Evolutionary conservation across 2,113 vertebrate genomes (phyloP).

Genomic region (Rhagologus leucostigma): DNA sequence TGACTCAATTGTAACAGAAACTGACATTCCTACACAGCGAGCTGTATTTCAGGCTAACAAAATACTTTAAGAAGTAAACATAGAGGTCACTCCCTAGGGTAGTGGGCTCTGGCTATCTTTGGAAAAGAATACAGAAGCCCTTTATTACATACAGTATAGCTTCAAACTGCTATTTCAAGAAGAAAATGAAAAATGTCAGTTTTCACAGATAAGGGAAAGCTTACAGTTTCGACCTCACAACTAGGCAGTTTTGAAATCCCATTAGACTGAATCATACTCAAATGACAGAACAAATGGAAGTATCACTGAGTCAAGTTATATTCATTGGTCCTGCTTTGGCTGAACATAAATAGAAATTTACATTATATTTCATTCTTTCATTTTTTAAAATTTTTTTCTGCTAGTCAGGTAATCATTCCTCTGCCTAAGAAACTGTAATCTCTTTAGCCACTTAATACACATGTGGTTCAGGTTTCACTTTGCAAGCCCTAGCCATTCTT

Average conservation of each 20-base stretch:
- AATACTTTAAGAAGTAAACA: conserved; percentile 25
- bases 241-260: neutral
- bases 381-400: too few species aligned
- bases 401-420: neutral
- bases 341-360: neutral
- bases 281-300: neutral
- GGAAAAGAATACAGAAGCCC: neutral
- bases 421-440: neutral
- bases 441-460: neutral
- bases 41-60: neutral
- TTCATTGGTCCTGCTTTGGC: neutral
- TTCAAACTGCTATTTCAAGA: neutral
- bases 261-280: neutral
- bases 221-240: neutral
- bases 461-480: neutral
- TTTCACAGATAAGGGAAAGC: neutral
- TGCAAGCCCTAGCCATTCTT: neutral
- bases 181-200: conserved; percentile 5
- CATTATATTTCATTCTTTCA: neutral
- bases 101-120: neutral
- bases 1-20: neutral
- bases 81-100: neutral
- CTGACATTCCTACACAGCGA: neutral
- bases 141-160: neutral
- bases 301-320: neutral